phyloP scores from a whole-genome alignment of 2,797 vertebrate species.

The Mus minutoides region DNA sequence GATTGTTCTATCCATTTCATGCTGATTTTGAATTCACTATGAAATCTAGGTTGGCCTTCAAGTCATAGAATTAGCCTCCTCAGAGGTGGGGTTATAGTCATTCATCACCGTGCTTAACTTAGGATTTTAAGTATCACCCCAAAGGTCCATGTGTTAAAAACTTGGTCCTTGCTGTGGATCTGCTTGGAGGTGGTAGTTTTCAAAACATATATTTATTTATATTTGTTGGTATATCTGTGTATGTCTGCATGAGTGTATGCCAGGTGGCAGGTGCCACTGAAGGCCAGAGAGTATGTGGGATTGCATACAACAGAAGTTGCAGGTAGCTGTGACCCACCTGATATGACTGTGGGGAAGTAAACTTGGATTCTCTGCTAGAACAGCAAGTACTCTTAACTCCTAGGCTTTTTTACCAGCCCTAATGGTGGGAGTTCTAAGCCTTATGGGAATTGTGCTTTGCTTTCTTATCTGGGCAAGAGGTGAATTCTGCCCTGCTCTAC shows the following conservation, averaged over 20 bases:
- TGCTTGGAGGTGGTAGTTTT: neutral
- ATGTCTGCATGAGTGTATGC: neutral
- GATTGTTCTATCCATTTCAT: neutral
- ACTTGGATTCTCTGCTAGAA: neutral
- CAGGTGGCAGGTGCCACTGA: neutral
- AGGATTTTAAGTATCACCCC: neutral
- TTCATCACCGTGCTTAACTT: neutral
- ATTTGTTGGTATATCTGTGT: neutral
- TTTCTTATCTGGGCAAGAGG: neutral
- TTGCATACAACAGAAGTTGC: neutral
- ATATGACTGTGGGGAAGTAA: neutral
- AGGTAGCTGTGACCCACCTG: neutral
- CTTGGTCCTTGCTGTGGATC: neutral
- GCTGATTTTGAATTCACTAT: neutral
- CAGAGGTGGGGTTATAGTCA: neutral
- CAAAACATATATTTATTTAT: neutral
- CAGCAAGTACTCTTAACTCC: neutral
- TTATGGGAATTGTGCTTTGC: no score
- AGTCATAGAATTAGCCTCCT: neutral
- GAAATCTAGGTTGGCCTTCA: neutral
- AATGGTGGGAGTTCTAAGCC: neutral
- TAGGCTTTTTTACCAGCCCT: neutral
- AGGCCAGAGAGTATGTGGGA: neutral
- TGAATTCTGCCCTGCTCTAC: neutral
- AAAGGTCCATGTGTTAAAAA: neutral